phyloP scores from a whole-genome alignment of 2,113 vertebrate genomes.

The Peromyscus maniculatus region DNA sequence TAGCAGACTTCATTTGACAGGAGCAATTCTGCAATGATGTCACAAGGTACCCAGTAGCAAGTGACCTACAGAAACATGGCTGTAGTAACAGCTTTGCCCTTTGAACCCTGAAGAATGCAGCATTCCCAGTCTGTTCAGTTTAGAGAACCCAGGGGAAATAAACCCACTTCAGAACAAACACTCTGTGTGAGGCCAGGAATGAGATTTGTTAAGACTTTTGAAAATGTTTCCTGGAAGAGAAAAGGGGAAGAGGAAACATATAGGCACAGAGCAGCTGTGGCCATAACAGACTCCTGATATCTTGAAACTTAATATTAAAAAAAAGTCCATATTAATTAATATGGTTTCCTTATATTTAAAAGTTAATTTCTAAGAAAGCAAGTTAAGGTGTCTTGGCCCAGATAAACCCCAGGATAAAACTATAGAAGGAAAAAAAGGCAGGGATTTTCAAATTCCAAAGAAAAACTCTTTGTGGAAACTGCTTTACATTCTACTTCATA shows the following conservation, averaged over 20 bases:
- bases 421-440: slow-evolving; percentile 6
- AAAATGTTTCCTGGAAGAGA: not conserved
- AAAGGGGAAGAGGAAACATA: not conserved
- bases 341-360: not conserved
- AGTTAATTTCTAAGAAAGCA: not conserved
- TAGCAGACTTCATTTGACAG: not conserved
- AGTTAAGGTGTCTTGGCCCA: not conserved
- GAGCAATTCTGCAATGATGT: not conserved
- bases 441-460: not conserved
- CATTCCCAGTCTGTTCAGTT: not conserved
- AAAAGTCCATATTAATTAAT: not conserved
- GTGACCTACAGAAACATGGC: not conserved
- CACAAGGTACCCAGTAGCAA: too few species aligned
- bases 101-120: not conserved
- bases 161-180: not conserved
- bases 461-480: not conserved
- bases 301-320: not conserved
- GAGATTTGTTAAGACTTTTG: not conserved
- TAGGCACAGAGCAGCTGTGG: not conserved
- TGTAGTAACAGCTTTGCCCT: not conserved
- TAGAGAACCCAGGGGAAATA: not conserved
- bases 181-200: not conserved
- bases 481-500: not conserved
- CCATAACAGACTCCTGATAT: not conserved
- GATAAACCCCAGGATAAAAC: not conserved